Base-by-base conservation (phyloP, 2,888 invertebrate species). In the Kuschelorhynchus macadamiae region DNA sequence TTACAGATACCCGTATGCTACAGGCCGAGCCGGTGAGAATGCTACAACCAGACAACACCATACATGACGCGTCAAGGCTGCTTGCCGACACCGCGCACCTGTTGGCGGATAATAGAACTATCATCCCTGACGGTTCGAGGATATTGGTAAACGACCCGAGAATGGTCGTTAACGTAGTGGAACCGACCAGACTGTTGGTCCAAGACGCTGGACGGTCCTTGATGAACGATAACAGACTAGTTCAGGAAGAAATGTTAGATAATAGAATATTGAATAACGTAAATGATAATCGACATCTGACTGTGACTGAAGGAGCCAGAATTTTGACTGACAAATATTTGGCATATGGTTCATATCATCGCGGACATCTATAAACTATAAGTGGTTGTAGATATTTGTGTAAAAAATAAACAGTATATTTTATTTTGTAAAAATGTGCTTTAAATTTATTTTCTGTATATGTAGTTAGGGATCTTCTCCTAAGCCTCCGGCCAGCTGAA, bases 311-410 rank as follows among this genome's bases (percentile, higher is more conserved):
- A 62, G 80, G 79, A 67, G 77, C 81, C 16, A 77, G 83, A 63
- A 75, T 83, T 65, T 73, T 84, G 70, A 77, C 82, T n/a, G 84
- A 84, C 76, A 84, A 84, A 67, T 84, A 84, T 79, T 76, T 84
- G 62, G 74, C 81, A 7, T 84, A 84, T 74, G 83, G 84, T 78
- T 82, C 83, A 30, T 84, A 84, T 79, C 82, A 83, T 71, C 75
- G 83, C 50, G 82, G 82, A 9, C 83, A 84, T 76, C 75, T 82
- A 63, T 82, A 81, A 77, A 70, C 64, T 33, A 11, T 46, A 2
- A 17, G 1, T 4, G 16, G 5, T 55, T 55, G 11, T 18, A 18
- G 21, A 7, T n/a, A n/a, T n/a, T n/a, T n/a, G n/a, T n/a, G n/a
- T n/a, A n/a, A n/a, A n/a, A n/a, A n/a, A n/a, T n/a, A n/a, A n/a